A percentile compares a stretch with the other conserved stretches of the same genome.
Evolutionary conservation across 2,113 vertebrate species (phyloP).

Genomic region (Setophaga petechia): DNA sequence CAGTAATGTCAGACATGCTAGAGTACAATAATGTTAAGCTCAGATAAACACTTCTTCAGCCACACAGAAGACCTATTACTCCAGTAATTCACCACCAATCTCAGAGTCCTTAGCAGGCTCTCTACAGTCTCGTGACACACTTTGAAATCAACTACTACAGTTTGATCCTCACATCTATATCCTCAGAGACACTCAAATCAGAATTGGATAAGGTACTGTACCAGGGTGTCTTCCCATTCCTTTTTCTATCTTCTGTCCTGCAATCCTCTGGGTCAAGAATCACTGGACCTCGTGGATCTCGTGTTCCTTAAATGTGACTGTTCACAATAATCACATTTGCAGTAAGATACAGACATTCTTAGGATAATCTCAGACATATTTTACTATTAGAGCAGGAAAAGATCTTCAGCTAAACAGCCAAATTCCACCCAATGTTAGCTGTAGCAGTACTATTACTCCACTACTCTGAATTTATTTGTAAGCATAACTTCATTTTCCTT

Average conservation of each 20-base stretch:
- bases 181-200: background rate
- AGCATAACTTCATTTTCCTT: background rate
- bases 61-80: background rate
- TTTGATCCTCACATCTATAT: background rate
- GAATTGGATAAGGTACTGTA: background rate
- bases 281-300: background rate
- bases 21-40: background rate
- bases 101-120: background rate
- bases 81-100: background rate
- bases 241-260: background rate
- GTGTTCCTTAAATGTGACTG: background rate
- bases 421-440: background rate
- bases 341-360: background rate
- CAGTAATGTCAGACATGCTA: fast-evolving
- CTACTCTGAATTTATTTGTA: background rate
- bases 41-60: background rate
- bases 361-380: background rate
- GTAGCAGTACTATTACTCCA: background rate
- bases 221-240: fast-evolving
- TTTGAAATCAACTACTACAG: background rate
- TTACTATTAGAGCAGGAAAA: background rate
- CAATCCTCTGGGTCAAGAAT: background rate
- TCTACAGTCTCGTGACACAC: background rate
- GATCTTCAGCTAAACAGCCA: background rate
- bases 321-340: background rate